Evolutionary conservation across 2,888 invertebrate species (phyloP).

Genomic region (Melanostoma mellinum): DNA sequence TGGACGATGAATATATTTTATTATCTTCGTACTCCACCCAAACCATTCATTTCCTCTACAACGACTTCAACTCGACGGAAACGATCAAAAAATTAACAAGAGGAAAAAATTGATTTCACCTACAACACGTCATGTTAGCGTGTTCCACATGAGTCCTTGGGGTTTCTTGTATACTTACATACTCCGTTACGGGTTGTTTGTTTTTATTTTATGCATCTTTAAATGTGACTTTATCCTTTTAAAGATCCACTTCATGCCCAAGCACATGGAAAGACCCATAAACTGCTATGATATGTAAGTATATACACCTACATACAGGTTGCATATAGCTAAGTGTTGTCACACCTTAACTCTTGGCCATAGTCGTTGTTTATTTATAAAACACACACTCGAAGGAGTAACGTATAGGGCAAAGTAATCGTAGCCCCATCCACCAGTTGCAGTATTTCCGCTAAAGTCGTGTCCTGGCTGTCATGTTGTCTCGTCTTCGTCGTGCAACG

Average conservation of each 20-base stretch:
- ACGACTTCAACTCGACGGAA: slow-evolving; percentile 30
- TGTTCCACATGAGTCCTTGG: background rate
- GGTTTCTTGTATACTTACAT: slow-evolving; percentile 10
- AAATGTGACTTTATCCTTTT: slow-evolving; percentile 55
- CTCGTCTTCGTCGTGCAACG: slow-evolving; percentile 20
- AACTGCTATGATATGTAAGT: background rate
- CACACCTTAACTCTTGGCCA: slow-evolving; percentile 45
- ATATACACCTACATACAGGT: background rate
- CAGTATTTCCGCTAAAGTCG: slow-evolving; percentile 41
- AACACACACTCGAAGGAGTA: background rate
- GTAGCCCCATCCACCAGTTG: slow-evolving; percentile 53
- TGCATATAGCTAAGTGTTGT: slow-evolving; percentile 28
- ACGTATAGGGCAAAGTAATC: background rate
- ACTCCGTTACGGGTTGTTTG: slow-evolving; percentile 40
- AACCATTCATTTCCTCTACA: background rate
- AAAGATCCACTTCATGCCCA: slow-evolving; percentile 47
- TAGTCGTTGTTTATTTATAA: background rate
- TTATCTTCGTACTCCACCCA: background rate
- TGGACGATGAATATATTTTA: background rate
- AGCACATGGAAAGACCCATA: slow-evolving; percentile 46
- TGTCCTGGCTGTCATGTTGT: slow-evolving; percentile 29
- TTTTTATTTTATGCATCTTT: slow-evolving; percentile 61
- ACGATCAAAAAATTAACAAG: slow-evolving; percentile 19
- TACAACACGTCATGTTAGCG: background rate
- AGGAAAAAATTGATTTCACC: background rate